phyloP scores from a whole-genome alignment of 2,797 vertebrate species.

The Phalanger gymnotis region DNA sequence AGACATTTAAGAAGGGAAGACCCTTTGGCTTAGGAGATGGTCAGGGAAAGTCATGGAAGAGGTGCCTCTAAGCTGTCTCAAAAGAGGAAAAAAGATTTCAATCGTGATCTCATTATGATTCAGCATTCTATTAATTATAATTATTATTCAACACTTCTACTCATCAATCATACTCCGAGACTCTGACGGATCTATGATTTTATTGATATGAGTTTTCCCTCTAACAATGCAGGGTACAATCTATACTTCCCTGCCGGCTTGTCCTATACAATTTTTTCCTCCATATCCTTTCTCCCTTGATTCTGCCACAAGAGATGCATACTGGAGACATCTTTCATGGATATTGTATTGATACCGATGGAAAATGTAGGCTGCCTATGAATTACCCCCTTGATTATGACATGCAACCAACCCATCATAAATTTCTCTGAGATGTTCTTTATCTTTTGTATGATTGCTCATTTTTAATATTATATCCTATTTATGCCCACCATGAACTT shows the following conservation, averaged over 20 bases:
- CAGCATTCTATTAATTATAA: not conserved
- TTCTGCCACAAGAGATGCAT: not conserved
- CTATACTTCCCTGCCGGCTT: not conserved
- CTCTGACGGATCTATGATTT: not conserved
- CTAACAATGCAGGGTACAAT: not conserved
- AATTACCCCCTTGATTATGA: not conserved
- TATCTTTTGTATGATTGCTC: not conserved
- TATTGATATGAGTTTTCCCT: not conserved
- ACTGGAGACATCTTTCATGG: not conserved
- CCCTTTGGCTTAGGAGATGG: not conserved
- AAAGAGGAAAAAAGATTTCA: not conserved
- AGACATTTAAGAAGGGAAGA: not conserved
- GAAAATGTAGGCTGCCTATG: not conserved
- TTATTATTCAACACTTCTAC: not conserved
- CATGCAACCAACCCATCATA: not conserved
- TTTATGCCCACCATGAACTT: not conserved
- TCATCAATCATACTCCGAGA: not conserved
- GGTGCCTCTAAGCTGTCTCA: not conserved
- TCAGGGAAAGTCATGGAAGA: not conserved
- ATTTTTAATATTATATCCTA: not conserved
- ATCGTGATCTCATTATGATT: not conserved
- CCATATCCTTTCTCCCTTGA: not conserved
- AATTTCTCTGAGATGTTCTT: not conserved
- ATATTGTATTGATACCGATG: not conserved
- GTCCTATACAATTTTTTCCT: not conserved